phyloP scores from a whole-genome alignment of 35 echinoderm and acorn worm species.

The Apostichopus japonicus region DNA sequence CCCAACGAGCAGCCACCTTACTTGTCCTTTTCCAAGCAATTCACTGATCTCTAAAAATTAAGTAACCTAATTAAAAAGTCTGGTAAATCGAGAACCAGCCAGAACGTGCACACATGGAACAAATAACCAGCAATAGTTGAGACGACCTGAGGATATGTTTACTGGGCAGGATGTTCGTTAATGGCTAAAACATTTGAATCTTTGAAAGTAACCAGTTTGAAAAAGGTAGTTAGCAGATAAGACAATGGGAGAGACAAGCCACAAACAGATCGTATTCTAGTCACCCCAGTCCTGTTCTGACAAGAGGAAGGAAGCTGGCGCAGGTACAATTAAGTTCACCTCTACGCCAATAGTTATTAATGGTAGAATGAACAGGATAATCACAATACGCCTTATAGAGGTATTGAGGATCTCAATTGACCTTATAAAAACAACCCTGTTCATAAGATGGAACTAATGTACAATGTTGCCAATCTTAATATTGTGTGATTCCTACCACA shows the following conservation, averaged over 20 bases:
- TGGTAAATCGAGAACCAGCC: neutral
- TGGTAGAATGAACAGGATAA: neutral
- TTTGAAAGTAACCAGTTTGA: neutral
- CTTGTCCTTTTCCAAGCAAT: too few species aligned
- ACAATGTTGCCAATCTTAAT: too few species aligned
- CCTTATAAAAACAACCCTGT: neutral
- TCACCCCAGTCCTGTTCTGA: neutral
- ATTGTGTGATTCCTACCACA: too few species aligned
- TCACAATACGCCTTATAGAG: neutral
- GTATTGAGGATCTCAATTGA: neutral
- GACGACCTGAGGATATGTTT: neutral
- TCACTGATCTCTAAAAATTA: too few species aligned
- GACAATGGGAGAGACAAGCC: conserved; percentile 23
- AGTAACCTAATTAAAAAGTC: neutral
- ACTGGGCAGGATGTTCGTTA: neutral
- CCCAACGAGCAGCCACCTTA: too few species aligned
- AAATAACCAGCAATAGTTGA: neutral
- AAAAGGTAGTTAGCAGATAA: neutral
- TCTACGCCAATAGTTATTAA: neutral
- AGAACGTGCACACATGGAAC: neutral
- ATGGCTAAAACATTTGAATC: conserved; percentile 14
- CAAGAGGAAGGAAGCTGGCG: conserved; percentile 7
- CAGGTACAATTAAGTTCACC: neutral
- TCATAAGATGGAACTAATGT: too few species aligned
- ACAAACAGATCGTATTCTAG: neutral